These are phyloP conservation scores for Drosophila leonis DNA, from an alignment of 2,888 invertebrate species.

Conservation along the genomic window DNA sequence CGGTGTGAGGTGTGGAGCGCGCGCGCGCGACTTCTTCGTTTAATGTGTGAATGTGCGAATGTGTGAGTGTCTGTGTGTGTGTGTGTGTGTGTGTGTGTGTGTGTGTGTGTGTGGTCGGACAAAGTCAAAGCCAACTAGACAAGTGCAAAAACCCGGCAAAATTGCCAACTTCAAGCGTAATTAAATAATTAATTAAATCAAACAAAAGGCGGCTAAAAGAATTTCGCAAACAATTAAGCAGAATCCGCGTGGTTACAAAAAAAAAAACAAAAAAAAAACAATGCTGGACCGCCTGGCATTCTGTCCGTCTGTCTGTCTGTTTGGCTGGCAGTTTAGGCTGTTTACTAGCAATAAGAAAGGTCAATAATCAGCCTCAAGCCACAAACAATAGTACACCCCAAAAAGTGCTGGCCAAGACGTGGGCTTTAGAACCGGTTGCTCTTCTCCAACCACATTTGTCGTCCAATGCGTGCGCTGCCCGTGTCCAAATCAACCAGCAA, in stretches of 20 bases:
- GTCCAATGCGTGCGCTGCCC: conserved; percentile 33
- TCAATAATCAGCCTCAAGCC: conserved; percentile 66
- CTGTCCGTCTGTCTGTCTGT: conserved; percentile 4
- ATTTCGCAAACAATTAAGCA: conserved; percentile 75
- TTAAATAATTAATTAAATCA: conserved; percentile 81
- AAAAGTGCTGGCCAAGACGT: conserved; percentile 42
- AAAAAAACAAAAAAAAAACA: background rate
- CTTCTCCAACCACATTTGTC: conserved; percentile 44
- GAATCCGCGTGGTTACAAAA: conserved; percentile 12
- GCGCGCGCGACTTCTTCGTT: conserved; percentile 71
- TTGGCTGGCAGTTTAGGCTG: conserved; percentile 37
- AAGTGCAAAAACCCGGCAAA: conserved; percentile 48
- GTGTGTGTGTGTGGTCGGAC: conserved; percentile 20
- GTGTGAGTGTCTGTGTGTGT: conserved; percentile 3
- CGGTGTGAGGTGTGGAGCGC: conserved; percentile 74
- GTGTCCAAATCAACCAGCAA: conserved; percentile 40
- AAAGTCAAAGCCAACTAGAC: conserved; percentile 37
- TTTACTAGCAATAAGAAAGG: conserved; percentile 67
- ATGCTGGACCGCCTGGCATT: conserved; percentile 8
- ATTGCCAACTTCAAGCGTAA: conserved; percentile 75
- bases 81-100: background rate
- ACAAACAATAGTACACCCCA: conserved; percentile 51
- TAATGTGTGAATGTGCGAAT: background rate
- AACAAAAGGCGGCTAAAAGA: conserved; percentile 66
- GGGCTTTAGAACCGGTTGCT: conserved; percentile 54